A percentile compares a stretch with the other conserved stretches of the same genome.
These are phyloP conservation scores for Eristalis arbustorum DNA, from an alignment of 2,888 invertebrate genomes.

Conservation along the genomic window DNA sequence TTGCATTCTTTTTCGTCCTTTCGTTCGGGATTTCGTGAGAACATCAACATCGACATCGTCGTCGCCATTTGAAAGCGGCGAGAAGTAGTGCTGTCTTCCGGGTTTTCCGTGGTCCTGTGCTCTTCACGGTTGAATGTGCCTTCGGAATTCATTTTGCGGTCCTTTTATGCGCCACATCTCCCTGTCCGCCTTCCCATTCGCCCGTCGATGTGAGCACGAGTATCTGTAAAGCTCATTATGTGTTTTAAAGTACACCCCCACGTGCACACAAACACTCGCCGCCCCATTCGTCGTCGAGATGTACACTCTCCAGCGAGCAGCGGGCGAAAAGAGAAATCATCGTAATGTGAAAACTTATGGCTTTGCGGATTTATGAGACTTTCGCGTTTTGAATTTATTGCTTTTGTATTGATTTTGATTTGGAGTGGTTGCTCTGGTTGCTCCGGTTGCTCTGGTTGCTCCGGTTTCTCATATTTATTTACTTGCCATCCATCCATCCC, in stretches of 20 bases:
- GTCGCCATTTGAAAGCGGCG: background rate
- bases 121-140: conserved; percentile 54
- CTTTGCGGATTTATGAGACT: conserved; percentile 66
- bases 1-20: conserved; percentile 38
- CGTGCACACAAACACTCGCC: background rate
- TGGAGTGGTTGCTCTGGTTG: conserved; percentile 38
- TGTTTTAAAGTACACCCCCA: background rate
- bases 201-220: background rate
- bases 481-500: conserved; percentile 14
- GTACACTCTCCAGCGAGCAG: background rate
- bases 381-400: conserved; percentile 68
- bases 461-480: conserved; percentile 13
- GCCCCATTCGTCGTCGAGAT: conserved; percentile 34
- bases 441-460: conserved; percentile 3
- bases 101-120: background rate
- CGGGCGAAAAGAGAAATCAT: conserved; percentile 45
- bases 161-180: conserved; percentile 41
- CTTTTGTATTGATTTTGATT: conserved; percentile 68
- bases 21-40: conserved; percentile 12
- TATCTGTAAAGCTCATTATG: conserved; percentile 20
- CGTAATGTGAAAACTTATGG: conserved; percentile 63
- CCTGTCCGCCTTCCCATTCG: conserved; percentile 25
- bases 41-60: conserved; percentile 21
- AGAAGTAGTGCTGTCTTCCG: background rate
- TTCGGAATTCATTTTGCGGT: conserved; percentile 56